These are phyloP conservation scores for Panulirus ornatus DNA, from an alignment of 1,140 invertebrate species.

Conservation along the genomic window DNA sequence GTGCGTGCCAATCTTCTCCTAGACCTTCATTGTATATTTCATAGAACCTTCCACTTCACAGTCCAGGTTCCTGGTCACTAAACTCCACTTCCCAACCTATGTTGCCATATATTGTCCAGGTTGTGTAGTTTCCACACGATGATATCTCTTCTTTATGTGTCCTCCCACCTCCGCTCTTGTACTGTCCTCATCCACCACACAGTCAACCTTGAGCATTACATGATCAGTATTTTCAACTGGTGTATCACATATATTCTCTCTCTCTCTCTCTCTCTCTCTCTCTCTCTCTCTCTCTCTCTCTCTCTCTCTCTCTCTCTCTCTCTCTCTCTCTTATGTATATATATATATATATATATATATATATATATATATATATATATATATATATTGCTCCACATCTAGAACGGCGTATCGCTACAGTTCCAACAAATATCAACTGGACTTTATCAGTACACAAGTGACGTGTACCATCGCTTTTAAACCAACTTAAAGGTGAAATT, in stretches of 20 bases:
- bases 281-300: slow-evolving; percentile 25
- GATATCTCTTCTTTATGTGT: no score
- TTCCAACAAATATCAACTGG: neutral
- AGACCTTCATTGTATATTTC: no score
- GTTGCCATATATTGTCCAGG: neutral
- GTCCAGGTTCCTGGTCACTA: neutral
- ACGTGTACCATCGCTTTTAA: neutral
- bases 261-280: slow-evolving; percentile 45
- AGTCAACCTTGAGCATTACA: no score
- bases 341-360: neutral
- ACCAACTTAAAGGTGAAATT: no score
- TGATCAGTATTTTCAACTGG: no score
- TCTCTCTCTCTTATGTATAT: neutral
- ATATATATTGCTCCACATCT: neutral
- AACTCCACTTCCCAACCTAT: neutral
- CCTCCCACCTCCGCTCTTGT: neutral
- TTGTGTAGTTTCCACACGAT: neutral
- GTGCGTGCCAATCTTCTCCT: no score
- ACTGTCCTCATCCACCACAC: no score
- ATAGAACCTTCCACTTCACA: no score
- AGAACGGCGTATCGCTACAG: neutral
- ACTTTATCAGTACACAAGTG: neutral
- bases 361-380: neutral
- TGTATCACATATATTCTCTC: no score
- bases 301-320: neutral